Percentiles rank a stretch among this genome's conserved stretches.
These are phyloP conservation scores for Clistopyga incitator DNA, from an alignment of 2,888 invertebrate species.

Conservation along the genomic window DNA sequence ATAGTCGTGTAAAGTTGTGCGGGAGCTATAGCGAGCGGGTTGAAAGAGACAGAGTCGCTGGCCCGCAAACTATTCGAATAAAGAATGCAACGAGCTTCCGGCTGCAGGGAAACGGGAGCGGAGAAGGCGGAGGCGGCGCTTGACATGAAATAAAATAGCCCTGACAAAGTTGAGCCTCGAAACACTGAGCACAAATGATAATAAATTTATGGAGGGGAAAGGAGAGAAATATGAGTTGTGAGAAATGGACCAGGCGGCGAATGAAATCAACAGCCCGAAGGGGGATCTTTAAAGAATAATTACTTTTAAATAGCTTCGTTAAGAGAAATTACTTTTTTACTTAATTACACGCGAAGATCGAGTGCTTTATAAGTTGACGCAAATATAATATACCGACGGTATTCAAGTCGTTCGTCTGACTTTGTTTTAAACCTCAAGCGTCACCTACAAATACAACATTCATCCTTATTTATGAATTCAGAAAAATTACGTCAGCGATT, in stretches of 20 bases:
- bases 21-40: slow-evolving; percentile 53
- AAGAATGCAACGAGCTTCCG: slow-evolving; percentile 63
- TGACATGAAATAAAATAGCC: slow-evolving; percentile 56
- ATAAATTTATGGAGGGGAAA: slow-evolving; percentile 36
- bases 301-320: slow-evolving; percentile 11
- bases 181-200: slow-evolving; percentile 54
- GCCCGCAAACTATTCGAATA: slow-evolving; percentile 56
- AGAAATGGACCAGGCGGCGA: neutral
- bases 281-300: slow-evolving; percentile 9
- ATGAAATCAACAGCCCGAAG: slow-evolving; percentile 13
- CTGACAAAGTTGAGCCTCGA: slow-evolving; percentile 51
- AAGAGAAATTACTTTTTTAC: slow-evolving; percentile 21
- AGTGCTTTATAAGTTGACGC: neutral
- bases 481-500: too few species aligned
- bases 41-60: slow-evolving; percentile 64
- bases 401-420: neutral
- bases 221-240: slow-evolving; percentile 15
- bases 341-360: slow-evolving; percentile 4
- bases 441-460: too few species aligned
- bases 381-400: neutral
- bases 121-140: slow-evolving; percentile 12
- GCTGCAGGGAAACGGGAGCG: slow-evolving; percentile 21
- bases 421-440: neutral
- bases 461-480: too few species aligned
- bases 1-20: slow-evolving; percentile 47